Percentiles rank a stretch among this genome's conserved stretches.
Evolutionary conservation across 2,113 vertebrate species (phyloP).

Genomic region (Heterochromis multidens): DNA sequence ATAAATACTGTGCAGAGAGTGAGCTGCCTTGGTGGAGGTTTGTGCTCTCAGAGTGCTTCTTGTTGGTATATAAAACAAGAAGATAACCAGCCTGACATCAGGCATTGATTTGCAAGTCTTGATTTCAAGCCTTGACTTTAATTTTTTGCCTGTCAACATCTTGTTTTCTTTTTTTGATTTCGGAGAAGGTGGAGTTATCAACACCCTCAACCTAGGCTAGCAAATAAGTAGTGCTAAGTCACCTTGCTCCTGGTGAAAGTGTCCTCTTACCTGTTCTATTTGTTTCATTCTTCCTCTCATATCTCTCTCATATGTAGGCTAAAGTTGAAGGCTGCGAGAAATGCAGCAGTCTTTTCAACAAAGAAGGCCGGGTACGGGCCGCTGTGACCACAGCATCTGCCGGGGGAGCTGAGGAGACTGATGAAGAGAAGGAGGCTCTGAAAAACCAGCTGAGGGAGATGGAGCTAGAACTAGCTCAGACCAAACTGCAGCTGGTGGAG

Average conservation of each 20-base stretch:
- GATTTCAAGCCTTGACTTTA: background rate
- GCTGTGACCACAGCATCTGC: conserved; percentile 71
- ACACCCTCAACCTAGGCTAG: background rate
- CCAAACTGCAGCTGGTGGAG: conserved; percentile 97
- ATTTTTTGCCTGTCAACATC: background rate
- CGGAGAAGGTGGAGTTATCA: background rate
- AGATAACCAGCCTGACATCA: no score
- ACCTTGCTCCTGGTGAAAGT: background rate
- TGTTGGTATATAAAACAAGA: background rate
- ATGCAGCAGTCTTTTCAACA: conserved; percentile 72
- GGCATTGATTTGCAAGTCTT: no score
- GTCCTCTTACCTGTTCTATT: background rate
- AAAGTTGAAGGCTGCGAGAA: conserved; percentile 70
- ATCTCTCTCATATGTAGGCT: conserved; percentile 13
- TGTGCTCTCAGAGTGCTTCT: no score
- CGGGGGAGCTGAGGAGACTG: conserved; percentile 82
- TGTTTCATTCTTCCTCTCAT: background rate
- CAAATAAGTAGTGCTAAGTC: background rate
- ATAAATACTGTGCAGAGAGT: no score
- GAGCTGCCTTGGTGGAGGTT: no score
- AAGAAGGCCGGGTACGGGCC: conserved; percentile 64
- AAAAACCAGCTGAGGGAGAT: conserved; percentile 96
- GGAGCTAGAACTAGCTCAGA: conserved; percentile 97
- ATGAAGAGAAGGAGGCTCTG: conserved; percentile 92
- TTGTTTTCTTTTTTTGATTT: background rate